Evolutionary conservation across 1,140 invertebrate species (phyloP).

Genomic region (Drosophila malerkotliana): DNA sequence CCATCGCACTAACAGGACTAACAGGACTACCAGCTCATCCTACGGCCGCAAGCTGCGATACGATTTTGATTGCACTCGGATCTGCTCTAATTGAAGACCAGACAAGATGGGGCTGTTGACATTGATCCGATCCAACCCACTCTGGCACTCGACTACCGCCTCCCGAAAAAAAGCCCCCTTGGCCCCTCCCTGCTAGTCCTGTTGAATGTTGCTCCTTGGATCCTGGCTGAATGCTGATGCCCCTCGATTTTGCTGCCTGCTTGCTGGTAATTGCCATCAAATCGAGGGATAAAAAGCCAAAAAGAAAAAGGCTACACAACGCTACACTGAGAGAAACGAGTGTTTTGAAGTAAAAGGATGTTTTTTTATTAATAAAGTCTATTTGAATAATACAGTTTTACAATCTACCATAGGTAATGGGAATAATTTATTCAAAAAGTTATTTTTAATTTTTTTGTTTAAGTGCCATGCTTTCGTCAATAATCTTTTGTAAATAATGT

Average conservation of each 20-base stretch:
- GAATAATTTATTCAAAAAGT: too few species aligned
- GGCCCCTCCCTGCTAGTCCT: background rate
- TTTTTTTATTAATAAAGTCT: too few species aligned
- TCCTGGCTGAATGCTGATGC: conserved; percentile 23
- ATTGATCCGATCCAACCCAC: conserved; percentile 41
- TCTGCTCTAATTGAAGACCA: conserved; percentile 45
- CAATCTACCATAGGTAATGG: too few species aligned
- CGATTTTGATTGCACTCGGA: conserved; percentile 44
- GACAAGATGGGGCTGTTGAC: conserved; percentile 42
- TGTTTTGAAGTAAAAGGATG: too few species aligned
- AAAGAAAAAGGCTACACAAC: conserved; percentile 24
- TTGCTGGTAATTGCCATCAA: conserved; percentile 52
- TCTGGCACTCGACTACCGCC: background rate
- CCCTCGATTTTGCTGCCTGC: conserved; percentile 17
- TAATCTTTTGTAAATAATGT: too few species aligned
- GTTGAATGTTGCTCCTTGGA: background rate
- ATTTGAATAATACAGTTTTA: too few species aligned
- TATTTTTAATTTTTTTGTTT: too few species aligned
- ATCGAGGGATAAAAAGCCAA: conserved; percentile 51
- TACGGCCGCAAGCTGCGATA: conserved; percentile 5
- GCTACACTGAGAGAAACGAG: conserved; percentile 2
- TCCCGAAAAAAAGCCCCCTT: conserved; percentile 1
- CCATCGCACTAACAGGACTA: background rate
- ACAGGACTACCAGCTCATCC: background rate
- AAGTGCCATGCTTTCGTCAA: too few species aligned